Evolutionary conservation across 2,797 vertebrate species (phyloP).

Genomic region (Aplochiton taeniatus): DNA sequence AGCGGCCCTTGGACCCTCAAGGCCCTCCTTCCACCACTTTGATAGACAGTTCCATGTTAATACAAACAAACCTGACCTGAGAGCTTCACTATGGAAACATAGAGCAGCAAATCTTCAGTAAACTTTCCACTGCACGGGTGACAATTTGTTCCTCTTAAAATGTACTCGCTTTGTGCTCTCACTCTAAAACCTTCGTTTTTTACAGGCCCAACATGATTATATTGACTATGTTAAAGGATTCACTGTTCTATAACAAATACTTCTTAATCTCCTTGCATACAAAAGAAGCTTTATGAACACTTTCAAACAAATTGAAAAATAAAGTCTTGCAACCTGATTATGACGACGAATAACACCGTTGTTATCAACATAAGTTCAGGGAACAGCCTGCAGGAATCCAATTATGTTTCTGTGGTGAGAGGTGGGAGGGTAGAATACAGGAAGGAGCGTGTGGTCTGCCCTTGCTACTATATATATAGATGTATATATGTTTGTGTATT

Average conservation of each 20-base stretch:
- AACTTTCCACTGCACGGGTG: constrained; percentile 49
- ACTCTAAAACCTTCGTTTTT: constrained; percentile 44
- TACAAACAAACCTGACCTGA: constrained; percentile 47
- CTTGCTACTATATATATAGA: constrained; percentile 60
- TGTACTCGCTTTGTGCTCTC: constrained; percentile 49
- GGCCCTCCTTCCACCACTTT: constrained; percentile 18
- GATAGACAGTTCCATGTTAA: constrained; percentile 37
- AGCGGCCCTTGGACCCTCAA: constrained; percentile 31
- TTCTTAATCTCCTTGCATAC: too few relatives aligned
- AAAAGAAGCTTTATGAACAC: too few relatives aligned
- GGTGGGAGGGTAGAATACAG: constrained; percentile 58
- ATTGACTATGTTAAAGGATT: constrained; percentile 34
- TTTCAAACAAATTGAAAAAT: too few relatives aligned
- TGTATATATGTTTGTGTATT: neutral
- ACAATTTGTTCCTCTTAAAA: constrained; percentile 50
- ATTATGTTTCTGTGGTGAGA: constrained; percentile 12
- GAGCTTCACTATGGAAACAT: constrained; percentile 21
- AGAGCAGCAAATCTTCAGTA: constrained; percentile 48
- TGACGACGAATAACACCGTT: neutral
- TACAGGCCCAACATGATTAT: constrained; percentile 48
- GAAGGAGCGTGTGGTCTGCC: constrained; percentile 67
- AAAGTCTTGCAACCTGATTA: too few relatives aligned
- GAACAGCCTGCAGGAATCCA: constrained; percentile 11
- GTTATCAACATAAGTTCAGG: neutral
- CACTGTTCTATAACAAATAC: too few relatives aligned